Percentiles rank a stretch among this genome's conserved stretches.
Conservation (phyloP, 2,888 invertebrate species). For the Tenthredo mesomela region DNA sequence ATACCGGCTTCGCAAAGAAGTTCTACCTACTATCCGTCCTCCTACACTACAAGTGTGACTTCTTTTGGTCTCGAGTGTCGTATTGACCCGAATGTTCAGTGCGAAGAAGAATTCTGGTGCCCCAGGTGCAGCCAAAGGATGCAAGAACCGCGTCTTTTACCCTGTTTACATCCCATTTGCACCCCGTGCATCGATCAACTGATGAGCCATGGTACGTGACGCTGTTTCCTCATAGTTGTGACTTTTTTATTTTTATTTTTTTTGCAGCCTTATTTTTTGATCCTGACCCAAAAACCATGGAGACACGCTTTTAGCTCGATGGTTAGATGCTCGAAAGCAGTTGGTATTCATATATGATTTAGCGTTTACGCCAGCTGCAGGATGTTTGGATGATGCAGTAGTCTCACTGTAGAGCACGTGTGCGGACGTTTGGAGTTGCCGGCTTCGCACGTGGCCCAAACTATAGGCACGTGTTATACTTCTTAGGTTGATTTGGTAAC, state of each 20-base stretch:
- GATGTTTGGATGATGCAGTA: slow-evolving; percentile 26
- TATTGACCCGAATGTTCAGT: slow-evolving; percentile 29
- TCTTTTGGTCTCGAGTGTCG: slow-evolving; percentile 41
- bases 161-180: slow-evolving; percentile 73
- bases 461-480: slow-evolving; percentile 31
- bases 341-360: slow-evolving; percentile 8
- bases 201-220: slow-evolving; percentile 30
- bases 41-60: slow-evolving; percentile 37
- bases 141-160: slow-evolving; percentile 72
- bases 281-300: background rate
- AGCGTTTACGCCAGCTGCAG: slow-evolving; percentile 28
- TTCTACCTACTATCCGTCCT: slow-evolving; percentile 42
- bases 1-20: slow-evolving; percentile 35
- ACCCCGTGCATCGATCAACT: slow-evolving; percentile 67
- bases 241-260: no score
- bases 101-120: slow-evolving; percentile 64
- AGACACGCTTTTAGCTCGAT: background rate
- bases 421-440: background rate
- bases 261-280: background rate
- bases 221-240: background rate
- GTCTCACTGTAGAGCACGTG: background rate
- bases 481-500: background rate
- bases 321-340: background rate
- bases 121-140: slow-evolving; percentile 70
- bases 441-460: slow-evolving; percentile 29